phyloP scores from a whole-genome alignment of 1,140 invertebrate genomes.

The Drosophila rufa region DNA sequence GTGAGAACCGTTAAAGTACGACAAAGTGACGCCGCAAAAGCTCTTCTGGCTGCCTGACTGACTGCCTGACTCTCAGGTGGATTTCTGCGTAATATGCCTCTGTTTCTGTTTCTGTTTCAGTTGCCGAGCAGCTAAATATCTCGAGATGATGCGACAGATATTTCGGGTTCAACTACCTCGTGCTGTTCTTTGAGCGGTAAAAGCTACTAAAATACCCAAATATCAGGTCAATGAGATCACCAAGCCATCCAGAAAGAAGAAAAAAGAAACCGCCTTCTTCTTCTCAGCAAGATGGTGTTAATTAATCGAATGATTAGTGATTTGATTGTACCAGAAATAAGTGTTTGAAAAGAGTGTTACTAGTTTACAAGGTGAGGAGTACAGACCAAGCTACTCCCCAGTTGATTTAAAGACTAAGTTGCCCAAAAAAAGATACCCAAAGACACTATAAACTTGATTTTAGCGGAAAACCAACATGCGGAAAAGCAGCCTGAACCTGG shows the following conservation, averaged over 20 bases:
- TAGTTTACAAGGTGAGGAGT: conserved; percentile 42
- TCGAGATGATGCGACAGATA: conserved; percentile 77
- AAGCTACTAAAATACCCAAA: conserved; percentile 3
- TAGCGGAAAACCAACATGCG: conserved; percentile 60
- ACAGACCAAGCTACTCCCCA: conserved; percentile 49
- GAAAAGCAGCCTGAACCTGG: conserved; percentile 76
- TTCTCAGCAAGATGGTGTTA: conserved; percentile 32
- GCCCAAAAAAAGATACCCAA: conserved; percentile 36
- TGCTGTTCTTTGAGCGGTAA: conserved; percentile 16
- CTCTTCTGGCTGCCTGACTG: conserved; percentile 44
- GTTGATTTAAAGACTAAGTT: conserved; percentile 63
- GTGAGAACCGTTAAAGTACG: conserved; percentile 78
- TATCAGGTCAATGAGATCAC: conserved; percentile 26
- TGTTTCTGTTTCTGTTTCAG: conserved; percentile 44
- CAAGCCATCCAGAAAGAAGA: not conserved
- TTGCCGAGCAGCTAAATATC: conserved; percentile 50
- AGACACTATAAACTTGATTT: conserved; percentile 48
- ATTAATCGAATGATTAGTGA: conserved; percentile 24
- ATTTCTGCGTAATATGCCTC: conserved; percentile 41
- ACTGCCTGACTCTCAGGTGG: conserved; percentile 27
- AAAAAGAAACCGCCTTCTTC: conserved; percentile 2
- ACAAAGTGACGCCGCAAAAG: conserved; percentile 54
- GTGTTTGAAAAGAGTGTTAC: conserved; percentile 40
- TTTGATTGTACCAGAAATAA: conserved; percentile 35
- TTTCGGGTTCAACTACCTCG: conserved; percentile 53